Conservation (phyloP, 2,113 vertebrate genomes). For the Cololabis saira region DNA sequence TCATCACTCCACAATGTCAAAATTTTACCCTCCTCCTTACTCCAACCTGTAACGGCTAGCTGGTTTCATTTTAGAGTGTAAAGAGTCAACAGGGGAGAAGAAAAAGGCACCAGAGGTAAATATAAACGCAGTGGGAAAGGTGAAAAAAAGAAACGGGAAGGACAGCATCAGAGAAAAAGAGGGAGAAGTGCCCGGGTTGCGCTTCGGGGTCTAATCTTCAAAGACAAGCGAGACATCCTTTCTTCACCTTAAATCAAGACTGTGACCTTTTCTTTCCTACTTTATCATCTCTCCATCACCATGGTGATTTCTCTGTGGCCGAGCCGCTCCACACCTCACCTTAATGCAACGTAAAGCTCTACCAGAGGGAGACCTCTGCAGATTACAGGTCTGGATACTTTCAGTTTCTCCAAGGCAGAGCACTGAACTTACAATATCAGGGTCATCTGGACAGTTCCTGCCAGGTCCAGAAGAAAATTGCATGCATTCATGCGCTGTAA, state of each 20-base stretch:
- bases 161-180: no score
- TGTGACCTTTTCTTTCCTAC: slow-evolving; percentile 69
- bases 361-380: slow-evolving; percentile 27
- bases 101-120: slow-evolving; percentile 3
- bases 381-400: slow-evolving; percentile 11
- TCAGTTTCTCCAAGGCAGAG: neutral
- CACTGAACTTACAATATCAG: slow-evolving; percentile 10
- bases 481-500: neutral
- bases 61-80: no score
- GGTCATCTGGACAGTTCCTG: slow-evolving; percentile 21
- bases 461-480: slow-evolving; percentile 2
- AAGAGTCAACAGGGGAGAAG: no score
- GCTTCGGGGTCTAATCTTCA: slow-evolving; percentile 60
- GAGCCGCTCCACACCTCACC: slow-evolving; percentile 29
- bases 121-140: neutral
- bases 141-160: slow-evolving; percentile 5
- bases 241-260: slow-evolving; percentile 61
- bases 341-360: slow-evolving; percentile 25
- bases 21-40: slow-evolving; percentile 4
- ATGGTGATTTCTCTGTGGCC: slow-evolving; percentile 35
- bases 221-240: slow-evolving; percentile 68
- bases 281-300: slow-evolving; percentile 70
- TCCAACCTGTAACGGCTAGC: slow-evolving; percentile 7
- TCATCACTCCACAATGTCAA: neutral
- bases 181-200: slow-evolving; percentile 16